Evolutionary conservation across 2,797 vertebrate species (phyloP), one percentile per base, ranked within the genome.

Genomic region (Sebastes itinus): DNA sequence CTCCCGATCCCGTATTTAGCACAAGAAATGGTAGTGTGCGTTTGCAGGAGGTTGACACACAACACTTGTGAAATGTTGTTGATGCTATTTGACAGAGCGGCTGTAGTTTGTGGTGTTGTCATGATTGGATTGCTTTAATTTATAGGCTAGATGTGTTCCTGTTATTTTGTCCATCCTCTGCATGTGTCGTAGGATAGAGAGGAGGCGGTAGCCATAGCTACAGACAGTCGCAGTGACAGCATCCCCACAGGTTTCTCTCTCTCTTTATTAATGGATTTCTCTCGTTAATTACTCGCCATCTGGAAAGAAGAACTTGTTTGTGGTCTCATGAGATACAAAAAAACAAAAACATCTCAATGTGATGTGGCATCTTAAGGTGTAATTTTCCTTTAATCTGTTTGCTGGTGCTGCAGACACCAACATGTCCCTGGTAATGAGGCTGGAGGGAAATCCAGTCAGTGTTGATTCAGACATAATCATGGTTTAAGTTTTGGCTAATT

Each of bases 401-500:
- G 11, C 27, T 25, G 16, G 14, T 20, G 58, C 9, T 33, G 59
- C 59, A 72, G 28, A 28, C 59, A 68, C 46, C 52, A 69, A 56
- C 52, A 20, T n/a, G 16, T 28, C 11, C 6, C 32, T 30, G 18
- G 12, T 72, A 52, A 33, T 30, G 58, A 59, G 22, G 33, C 23
- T 38, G 54, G 20, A 42, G 27, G 27, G 14, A 72, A 63, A 35
- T 30, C 56, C 33, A 46, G 16, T 5, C 38, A 14, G 23, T 1
- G 10, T 59, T 56, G 69, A 23, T 75, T 54, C 68, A 81, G 46
- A 73, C 9, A 32, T 64, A 7, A 75, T 75, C 33, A 6, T 22
- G 5, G 52, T 65, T 79, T 83, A 35, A 11, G 71, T 77, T 80
- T 66, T 22, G 23, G 63, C 32, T 46, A 30, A 28, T 74, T 63